Base-by-base conservation (phyloP, 2,113 vertebrate species). In the Aleadryas rufinucha region DNA sequence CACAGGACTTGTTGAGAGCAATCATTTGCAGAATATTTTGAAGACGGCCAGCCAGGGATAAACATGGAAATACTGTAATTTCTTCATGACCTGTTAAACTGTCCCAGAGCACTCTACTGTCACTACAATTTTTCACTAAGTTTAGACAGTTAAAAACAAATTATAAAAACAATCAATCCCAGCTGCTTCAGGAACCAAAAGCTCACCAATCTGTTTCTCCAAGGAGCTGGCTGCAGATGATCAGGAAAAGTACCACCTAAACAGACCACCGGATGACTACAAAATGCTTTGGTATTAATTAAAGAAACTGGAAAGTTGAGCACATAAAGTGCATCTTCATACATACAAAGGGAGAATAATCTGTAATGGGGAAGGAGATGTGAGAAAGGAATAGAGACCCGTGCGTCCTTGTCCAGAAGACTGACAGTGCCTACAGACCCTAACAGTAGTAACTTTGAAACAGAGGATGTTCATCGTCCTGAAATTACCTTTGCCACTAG, bases 191-290 rank as follows among this genome's bases (percentile, higher is more conserved):
- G 49, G 33, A 89, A 61, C 9, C 27, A 60, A 52, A 64, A 37
- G 13, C 7, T 41, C 76, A 39, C 16, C 15, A 54, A 3, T 21
- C 45, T 41, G 17, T 50, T 85, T 61, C 31, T 76, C 41, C 1
- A 2, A 90, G 33, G 24, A 80, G 23, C 10, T 85, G 35, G 20
- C 16, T 78, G 35, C 27, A 76, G 71, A 35, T 60, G 22, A 27
- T 65, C 9, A 39, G 49, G 41, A 86, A 80, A 31, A 26, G 24
- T 17, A 63, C 26, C 10, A 69, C 16, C 53, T 49, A 60, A 71
- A 69, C 1, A 1, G 13, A 42, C 3, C 4, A 90, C 16, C 33
- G 54, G 23, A 70, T 0, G 1, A 65, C 13, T 59, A 57, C 9
- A 49, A 90, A 90, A 68, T 30, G 16, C 5, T 78, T 77, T 24